These are phyloP conservation scores for Phoronis australis DNA, from an alignment of 2,888 invertebrate genomes.

Conservation along the genomic window DNA sequence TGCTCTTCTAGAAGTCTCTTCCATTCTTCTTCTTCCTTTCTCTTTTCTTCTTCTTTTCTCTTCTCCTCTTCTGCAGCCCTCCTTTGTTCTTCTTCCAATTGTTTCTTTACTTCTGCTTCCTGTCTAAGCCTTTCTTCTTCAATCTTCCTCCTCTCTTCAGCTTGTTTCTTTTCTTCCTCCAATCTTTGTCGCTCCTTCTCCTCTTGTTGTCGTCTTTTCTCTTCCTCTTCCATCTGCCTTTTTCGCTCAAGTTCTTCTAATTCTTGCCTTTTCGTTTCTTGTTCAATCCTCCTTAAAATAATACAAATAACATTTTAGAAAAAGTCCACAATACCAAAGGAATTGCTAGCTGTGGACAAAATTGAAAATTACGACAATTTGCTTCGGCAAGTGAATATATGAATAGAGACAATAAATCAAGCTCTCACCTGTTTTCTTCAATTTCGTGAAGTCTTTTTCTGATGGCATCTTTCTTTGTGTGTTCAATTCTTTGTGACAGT, in stretches of 20 bases:
- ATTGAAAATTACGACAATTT: no score
- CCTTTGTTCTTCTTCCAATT: conserved; percentile 4
- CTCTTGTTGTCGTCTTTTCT: background rate
- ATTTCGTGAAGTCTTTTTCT: no score
- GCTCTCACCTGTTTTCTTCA: no score
- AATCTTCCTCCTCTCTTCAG: background rate
- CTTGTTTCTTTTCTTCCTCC: conserved; percentile 2
- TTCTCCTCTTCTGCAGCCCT: background rate
- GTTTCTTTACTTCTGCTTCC: conserved; percentile 2
- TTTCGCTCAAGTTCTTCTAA: background rate
- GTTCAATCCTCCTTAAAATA: no score
- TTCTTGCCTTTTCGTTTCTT: no score
- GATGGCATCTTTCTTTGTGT: no score
- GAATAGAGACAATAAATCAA: no score
- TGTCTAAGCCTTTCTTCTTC: background rate
- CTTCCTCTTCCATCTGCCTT: background rate
- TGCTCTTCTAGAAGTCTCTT: conserved; percentile 14
- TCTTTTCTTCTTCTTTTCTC: conserved; percentile 1
- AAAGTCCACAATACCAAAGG: no score
- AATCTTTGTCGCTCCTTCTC: conserved; percentile 1
- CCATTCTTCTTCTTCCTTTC: conserved; percentile 4
- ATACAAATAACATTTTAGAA: no score
- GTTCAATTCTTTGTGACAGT: no score
- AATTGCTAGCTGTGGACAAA: no score
- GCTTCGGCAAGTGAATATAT: no score